phyloP scores from a whole-genome alignment of 2,888 invertebrate genomes.

The Brenthis daphne region DNA sequence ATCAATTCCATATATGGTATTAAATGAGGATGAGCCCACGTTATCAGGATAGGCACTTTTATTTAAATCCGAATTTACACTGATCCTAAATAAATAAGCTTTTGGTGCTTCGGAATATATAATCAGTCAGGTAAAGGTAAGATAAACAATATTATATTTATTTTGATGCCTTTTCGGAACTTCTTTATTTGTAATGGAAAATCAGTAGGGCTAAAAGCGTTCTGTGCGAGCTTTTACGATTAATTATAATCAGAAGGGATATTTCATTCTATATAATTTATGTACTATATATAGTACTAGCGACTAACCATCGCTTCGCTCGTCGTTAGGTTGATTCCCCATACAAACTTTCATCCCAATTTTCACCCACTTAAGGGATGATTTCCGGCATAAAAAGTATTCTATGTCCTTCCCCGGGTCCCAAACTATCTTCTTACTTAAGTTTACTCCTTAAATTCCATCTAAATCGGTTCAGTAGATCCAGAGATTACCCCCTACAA shows the following conservation, averaged over 20 bases:
- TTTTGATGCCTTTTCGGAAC: conserved; percentile 19
- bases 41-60: conserved; percentile 24
- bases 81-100: conserved; percentile 43
- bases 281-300: too few species aligned
- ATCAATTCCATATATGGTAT: background rate
- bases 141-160: conserved; percentile 34
- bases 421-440: too few species aligned
- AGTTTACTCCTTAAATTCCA: too few species aligned
- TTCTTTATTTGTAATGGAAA: conserved; percentile 13
- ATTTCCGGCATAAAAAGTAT: too few species aligned
- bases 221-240: background rate
- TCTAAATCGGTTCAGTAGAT: too few species aligned
- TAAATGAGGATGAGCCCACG: background rate
- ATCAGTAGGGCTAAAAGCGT: background rate
- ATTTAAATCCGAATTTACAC: conserved; percentile 43
- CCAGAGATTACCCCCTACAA: too few species aligned
- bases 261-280: too few species aligned
- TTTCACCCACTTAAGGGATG: too few species aligned
- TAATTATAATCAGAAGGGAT: background rate
- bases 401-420: too few species aligned
- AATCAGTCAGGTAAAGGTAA: conserved; percentile 26
- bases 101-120: conserved; percentile 30
- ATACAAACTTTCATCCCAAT: too few species aligned
- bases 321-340: too few species aligned
- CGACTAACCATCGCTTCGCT: too few species aligned